These are phyloP conservation scores for Ostrea denselamellosa DNA, from an alignment of 1,140 invertebrate genomes.

Conservation along the genomic window DNA sequence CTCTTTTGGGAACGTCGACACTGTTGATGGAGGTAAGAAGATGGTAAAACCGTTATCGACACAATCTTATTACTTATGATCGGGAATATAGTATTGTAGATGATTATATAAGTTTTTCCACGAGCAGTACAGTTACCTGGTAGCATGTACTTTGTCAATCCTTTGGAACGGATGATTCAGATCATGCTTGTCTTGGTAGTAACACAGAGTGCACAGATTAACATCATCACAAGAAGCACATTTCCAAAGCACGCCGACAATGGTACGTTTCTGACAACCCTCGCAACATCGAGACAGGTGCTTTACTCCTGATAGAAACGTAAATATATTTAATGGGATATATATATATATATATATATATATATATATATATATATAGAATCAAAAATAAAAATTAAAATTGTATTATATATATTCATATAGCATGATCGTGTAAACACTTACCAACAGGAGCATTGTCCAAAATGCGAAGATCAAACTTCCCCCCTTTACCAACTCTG, in stretches of 20 bases:
- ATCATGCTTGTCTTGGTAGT: slow-evolving; percentile 63
- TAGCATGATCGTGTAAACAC: neutral
- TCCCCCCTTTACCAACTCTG: slow-evolving; percentile 59
- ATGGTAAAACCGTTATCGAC: no score
- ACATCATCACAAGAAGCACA: slow-evolving; percentile 64
- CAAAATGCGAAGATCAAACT: slow-evolving; percentile 60
- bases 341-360: neutral
- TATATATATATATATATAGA: neutral
- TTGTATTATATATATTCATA: neutral
- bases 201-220: slow-evolving; percentile 65
- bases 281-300: slow-evolving; percentile 61
- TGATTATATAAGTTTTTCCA: neutral
- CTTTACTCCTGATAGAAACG: slow-evolving; percentile 59
- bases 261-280: slow-evolving; percentile 53
- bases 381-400: neutral
- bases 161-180: slow-evolving; percentile 62
- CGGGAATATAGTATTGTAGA: no score
- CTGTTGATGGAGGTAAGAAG: slow-evolving; percentile 47
- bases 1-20: slow-evolving; percentile 56
- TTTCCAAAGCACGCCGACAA: slow-evolving; percentile 67
- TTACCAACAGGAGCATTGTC: slow-evolving; percentile 65
- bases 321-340: neutral
- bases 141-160: slow-evolving; percentile 46
- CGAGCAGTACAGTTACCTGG: slow-evolving; percentile 47
- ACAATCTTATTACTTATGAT: no score